Conservation (phyloP, 2,113 vertebrate genomes). For the Oryzias celebensis region DNA sequence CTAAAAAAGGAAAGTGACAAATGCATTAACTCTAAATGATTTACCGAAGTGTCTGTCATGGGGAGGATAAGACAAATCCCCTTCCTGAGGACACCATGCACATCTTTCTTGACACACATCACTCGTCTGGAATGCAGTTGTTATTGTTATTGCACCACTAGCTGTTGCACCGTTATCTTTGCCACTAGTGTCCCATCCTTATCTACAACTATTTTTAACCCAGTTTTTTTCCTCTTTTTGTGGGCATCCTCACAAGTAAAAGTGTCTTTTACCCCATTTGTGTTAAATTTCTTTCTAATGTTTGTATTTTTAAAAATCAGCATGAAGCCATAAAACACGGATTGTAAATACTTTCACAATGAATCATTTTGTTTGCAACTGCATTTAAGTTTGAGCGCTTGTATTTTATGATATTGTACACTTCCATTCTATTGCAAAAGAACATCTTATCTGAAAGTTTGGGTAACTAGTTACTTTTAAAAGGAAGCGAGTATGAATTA, state of each 20-base stretch:
- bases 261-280: constrained; percentile 4
- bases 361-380: too few relatives aligned
- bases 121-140: constrained; percentile 48
- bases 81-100: constrained; percentile 3
- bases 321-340: too few relatives aligned
- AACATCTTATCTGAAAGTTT: neutral
- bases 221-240: neutral
- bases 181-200: constrained; percentile 48
- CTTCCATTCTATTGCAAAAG: neutral
- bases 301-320: too few relatives aligned
- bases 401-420: too few relatives aligned
- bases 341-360: too few relatives aligned
- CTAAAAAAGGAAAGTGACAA: constrained; percentile 4
- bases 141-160: constrained; percentile 44
- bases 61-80: constrained; percentile 13
- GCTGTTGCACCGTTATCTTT: constrained; percentile 47
- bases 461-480: neutral
- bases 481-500: neutral
- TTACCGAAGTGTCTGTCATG: neutral
- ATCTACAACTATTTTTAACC: constrained; percentile 56
- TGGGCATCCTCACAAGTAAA: constrained; percentile 1
- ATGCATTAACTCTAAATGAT: constrained; percentile 12
- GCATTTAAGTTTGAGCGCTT: too few relatives aligned
- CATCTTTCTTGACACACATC: constrained; percentile 15
- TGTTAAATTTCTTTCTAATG: too few relatives aligned